Base-by-base conservation (phyloP, 2,113 vertebrate species). In the Promerops cafer region DNA sequence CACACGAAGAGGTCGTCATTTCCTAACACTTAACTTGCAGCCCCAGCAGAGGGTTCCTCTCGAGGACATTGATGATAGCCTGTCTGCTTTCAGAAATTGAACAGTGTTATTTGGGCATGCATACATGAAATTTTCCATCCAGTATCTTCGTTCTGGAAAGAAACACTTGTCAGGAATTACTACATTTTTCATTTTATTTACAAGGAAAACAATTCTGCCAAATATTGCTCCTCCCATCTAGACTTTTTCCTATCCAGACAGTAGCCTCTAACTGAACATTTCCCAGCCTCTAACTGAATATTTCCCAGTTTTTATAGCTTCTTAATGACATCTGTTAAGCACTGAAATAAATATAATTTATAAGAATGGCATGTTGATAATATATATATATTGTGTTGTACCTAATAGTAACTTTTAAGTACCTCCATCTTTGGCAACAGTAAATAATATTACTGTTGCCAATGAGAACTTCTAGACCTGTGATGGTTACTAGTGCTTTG, bases 11-110 rank as follows among this genome's bases (percentile, higher is more conserved):
- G 6, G 6, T 18, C 13, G 27, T 53, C 27, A 37, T n/a, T 6
- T 4, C 0, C 0, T 57, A 71, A 30, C 23, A 44, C 3, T 52
- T 7, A 1, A 15, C 4, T 50, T 60, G 27, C 47, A 82, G 2
- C 44, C 22, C 7, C 6, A 17, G 22, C 23, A 52, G 19, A 7
- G 5, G 0, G 6, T 40, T 82, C n/a, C 42, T 61, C 16, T 83
- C 23, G 61, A 61, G 42, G 15, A 35, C 33, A 57, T 6, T 53
- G n/a, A 59, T 31, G 70, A 27, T 28, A 54, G 21, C 24, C 31
- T 68, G 33, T 5, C 6, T 80, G 27, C 20, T 60, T 83, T 83
- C 64, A 81, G 53, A 85, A 72, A 70, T 28, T 2, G 6, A 89
- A 4, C 17, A 87, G 8, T 60, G 30, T 13, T 63, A 44, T 53